Conservation (phyloP, 2,113 vertebrate species). For the Zapornia atra region DNA sequence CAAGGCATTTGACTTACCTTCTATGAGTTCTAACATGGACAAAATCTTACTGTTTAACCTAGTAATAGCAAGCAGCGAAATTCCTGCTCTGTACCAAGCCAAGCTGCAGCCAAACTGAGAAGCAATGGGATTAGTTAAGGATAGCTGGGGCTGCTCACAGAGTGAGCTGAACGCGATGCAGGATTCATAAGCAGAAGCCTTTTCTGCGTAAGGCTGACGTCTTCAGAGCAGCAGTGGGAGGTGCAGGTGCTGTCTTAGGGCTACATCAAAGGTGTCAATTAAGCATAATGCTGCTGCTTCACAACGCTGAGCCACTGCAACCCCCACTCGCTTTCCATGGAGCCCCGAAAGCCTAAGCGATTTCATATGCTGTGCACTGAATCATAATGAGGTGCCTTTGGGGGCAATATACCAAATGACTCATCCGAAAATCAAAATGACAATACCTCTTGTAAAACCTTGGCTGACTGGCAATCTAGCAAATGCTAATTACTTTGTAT, state of each 20-base stretch:
- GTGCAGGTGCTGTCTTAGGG: conserved; percentile 81
- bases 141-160: conserved; percentile 73
- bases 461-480: conserved; percentile 59
- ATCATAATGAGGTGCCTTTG: conserved; percentile 78
- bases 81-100: conserved; percentile 66
- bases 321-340: conserved; percentile 64
- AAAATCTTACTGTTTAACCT: conserved; percentile 68
- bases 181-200: conserved; percentile 81
- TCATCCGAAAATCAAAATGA: conserved; percentile 76
- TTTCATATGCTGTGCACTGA: conserved; percentile 72
- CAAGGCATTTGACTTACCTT: conserved; percentile 81
- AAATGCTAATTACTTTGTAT: conserved; percentile 50
- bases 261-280: conserved; percentile 86
- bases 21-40: conserved; percentile 84
- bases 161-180: conserved; percentile 76
- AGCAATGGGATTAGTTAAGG: conserved; percentile 71
- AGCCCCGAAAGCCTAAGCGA: conserved; percentile 73
- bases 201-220: conserved; percentile 86
- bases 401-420: conserved; percentile 76
- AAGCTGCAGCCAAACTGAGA: conserved; percentile 65
- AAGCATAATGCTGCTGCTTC: conserved; percentile 73
- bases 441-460: conserved; percentile 68
- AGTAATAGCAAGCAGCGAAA: conserved; percentile 52
- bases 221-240: conserved; percentile 81
- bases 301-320: conserved; percentile 63